These are phyloP conservation scores for Caerostris extrusa DNA, from an alignment of 1,140 invertebrate species.

Conservation along the genomic window DNA sequence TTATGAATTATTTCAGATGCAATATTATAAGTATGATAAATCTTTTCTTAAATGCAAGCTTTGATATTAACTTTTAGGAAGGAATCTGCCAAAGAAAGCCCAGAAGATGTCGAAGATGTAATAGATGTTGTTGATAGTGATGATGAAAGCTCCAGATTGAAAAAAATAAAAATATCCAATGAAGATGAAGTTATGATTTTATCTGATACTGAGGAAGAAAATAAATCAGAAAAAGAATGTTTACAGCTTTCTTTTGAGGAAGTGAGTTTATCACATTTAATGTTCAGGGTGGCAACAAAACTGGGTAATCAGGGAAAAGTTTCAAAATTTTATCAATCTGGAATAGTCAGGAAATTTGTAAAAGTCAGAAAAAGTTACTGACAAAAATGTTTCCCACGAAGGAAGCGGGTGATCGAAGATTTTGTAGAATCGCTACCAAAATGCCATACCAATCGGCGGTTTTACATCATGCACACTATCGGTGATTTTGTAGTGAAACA, in stretches of 20 bases:
- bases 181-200: neutral
- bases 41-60: neutral
- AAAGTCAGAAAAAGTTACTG: too few relatives aligned
- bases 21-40: neutral
- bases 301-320: too few relatives aligned
- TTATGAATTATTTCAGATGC: neutral
- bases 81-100: neutral
- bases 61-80: neutral
- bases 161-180: neutral
- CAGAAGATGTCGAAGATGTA: neutral
- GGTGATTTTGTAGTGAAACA: too few relatives aligned
- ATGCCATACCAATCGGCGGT: too few relatives aligned
- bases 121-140: conserved; percentile 43
- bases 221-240: conserved; percentile 83
- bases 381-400: too few relatives aligned
- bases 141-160: neutral
- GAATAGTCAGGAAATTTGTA: too few relatives aligned
- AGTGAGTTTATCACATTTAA: conserved; percentile 64
- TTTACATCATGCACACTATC: too few relatives aligned
- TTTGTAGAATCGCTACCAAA: too few relatives aligned
- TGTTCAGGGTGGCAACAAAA: too few relatives aligned
- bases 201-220: neutral
- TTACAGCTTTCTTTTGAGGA: conserved; percentile 88
- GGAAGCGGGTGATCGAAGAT: too few relatives aligned
- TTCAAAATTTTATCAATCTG: too few relatives aligned